Conservation (phyloP, 2,113 vertebrate genomes). For the Stigmatopora argus region DNA sequence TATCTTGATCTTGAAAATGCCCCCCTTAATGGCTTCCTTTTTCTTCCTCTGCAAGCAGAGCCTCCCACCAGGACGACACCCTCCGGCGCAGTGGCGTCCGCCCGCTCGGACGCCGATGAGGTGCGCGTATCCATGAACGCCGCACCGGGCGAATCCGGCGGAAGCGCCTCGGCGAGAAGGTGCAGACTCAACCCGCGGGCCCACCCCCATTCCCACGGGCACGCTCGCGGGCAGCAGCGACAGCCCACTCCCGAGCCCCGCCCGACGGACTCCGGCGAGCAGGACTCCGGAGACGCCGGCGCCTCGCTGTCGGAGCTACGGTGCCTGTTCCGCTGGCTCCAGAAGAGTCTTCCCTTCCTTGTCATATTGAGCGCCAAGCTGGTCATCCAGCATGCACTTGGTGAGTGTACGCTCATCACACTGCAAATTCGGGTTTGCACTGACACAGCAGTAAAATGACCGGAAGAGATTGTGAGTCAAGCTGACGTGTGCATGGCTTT, state of each 20-base stretch:
- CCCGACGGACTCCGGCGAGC: conserved; percentile 48
- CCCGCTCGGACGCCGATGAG: conserved; percentile 60
- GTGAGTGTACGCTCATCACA: conserved; percentile 59
- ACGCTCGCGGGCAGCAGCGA: conserved; percentile 42
- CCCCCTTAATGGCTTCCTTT: conserved; percentile 7
- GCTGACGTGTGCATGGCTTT: neutral
- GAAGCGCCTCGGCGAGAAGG: conserved; percentile 63
- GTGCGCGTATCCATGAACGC: conserved; percentile 72
- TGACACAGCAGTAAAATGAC: no score
- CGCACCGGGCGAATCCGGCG: conserved; percentile 61
- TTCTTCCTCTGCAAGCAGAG: conserved; percentile 62
- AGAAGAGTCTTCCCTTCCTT: conserved; percentile 90
- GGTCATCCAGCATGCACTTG: conserved; percentile 81
- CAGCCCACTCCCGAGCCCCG: conserved; percentile 63
- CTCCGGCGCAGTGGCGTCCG: conserved; percentile 39
- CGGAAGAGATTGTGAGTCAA: no score
- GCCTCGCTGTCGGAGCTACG: conserved; percentile 82
- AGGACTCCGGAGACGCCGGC: conserved; percentile 75
- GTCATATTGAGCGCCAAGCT: conserved; percentile 86
- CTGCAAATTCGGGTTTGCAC: neutral
- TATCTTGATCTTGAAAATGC: no score
- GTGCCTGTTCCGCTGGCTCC: conserved; percentile 84
- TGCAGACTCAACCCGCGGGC: conserved; percentile 60
- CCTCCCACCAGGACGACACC: conserved; percentile 51
- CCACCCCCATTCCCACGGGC: conserved; percentile 66